Conservation (phyloP, 2,797 vertebrate species). For the Crenichthys baileyi region DNA sequence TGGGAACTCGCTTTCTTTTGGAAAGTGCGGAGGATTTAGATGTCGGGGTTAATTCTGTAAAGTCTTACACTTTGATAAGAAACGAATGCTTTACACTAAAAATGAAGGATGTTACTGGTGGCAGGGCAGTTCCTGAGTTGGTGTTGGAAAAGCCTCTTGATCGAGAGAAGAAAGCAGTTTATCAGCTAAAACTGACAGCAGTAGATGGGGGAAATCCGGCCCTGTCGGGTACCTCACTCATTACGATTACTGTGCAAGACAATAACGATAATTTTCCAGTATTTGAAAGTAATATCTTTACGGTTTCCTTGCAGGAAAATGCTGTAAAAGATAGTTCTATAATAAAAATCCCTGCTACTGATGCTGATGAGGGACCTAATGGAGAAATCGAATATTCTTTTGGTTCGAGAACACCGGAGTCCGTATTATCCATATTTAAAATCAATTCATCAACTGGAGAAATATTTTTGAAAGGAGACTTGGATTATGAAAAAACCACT, state of each 20-base stretch:
- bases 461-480: constrained; percentile 45
- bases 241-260: constrained; percentile 60
- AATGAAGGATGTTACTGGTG: constrained; percentile 54
- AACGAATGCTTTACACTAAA: constrained; percentile 63
- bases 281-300: constrained; percentile 49
- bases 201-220: constrained; percentile 65
- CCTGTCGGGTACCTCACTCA: constrained; percentile 52
- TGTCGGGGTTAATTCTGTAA: constrained; percentile 41
- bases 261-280: constrained; percentile 60
- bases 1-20: constrained; percentile 29
- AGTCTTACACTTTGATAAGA: constrained; percentile 55
- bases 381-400: constrained; percentile 55
- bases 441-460: constrained; percentile 57
- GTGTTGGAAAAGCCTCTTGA: constrained; percentile 67
- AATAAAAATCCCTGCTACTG: constrained; percentile 38
- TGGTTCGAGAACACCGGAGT: constrained; percentile 24
- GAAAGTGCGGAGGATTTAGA: constrained; percentile 45
- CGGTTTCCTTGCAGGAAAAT: constrained; percentile 42
- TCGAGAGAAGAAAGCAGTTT: constrained; percentile 54
- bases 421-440: constrained; percentile 29
- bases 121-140: constrained; percentile 53
- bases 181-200: constrained; percentile 56
- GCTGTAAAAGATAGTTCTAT: constrained; percentile 10
- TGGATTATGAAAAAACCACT: constrained; percentile 64
- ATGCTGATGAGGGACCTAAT: constrained; percentile 62